Evolutionary conservation across 2,797 vertebrate species (phyloP).

Genomic region (Ctenosaura bakeri): DNA sequence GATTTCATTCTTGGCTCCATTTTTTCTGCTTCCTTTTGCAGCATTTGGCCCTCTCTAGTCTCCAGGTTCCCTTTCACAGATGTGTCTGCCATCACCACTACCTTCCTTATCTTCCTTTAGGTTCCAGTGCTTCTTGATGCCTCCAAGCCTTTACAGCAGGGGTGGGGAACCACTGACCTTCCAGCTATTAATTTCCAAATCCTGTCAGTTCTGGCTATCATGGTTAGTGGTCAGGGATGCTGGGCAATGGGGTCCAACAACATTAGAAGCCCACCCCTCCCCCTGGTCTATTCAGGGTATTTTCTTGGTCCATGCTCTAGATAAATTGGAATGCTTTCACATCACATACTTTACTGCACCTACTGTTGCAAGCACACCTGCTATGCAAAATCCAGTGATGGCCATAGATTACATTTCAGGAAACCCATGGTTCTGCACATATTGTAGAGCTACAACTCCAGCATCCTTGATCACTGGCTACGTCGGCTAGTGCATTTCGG

Average conservation of each 20-base stretch:
- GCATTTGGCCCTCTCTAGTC: not conserved
- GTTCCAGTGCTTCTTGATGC: not conserved
- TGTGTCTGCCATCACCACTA: not conserved
- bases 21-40: not conserved
- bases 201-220: not conserved
- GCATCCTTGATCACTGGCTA: too few species aligned
- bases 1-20: not conserved
- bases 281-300: not conserved
- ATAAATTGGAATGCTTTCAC: not conserved
- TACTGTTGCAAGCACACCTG: not conserved
- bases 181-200: not conserved
- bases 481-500: too few species aligned
- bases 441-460: too few species aligned
- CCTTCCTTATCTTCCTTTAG: not conserved
- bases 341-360: not conserved
- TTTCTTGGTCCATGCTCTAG: not conserved
- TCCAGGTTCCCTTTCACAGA: not conserved
- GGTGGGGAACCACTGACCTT: not conserved
- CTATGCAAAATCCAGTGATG: too few species aligned
- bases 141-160: not conserved
- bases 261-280: not conserved
- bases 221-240: not conserved
- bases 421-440: too few species aligned
- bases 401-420: too few species aligned
- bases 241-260: not conserved